Base-by-base conservation (phyloP, 2,888 invertebrate species). In the Ischnus inquisitorius region DNA sequence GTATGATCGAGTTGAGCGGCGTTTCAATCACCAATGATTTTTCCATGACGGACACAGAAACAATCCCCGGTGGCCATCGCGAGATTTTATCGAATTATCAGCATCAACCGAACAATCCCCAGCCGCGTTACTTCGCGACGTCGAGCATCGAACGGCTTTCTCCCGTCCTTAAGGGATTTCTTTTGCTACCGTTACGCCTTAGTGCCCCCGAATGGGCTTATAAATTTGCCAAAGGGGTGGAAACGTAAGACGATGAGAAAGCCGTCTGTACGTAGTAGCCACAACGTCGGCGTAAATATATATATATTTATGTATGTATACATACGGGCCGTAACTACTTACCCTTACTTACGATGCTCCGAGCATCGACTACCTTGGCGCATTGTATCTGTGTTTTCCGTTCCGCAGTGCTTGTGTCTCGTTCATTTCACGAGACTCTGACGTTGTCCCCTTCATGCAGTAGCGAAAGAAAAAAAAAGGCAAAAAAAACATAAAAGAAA, bases 121-220 rank as follows among this genome's bases (percentile, higher is more conserved):
- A 43, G 22, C 10, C 34, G 51, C 43, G 64, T 57, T 81, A 71
- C 64, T 76, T 71, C 54, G 22, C 76, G 69, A 64, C 62, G 67
- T 71, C 64, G 43, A 28, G 51, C 28, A 57, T 77, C 72, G 69
- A 51, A 34, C 22, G 64, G 43, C 77, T 65, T 75, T 81, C 75
- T 78, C 41, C 34, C 28, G 22, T 69, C 69, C 81, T 75, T 62
- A 28, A 74, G 81, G 84, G 84, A 84, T 82, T 79, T 75, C 65
- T 65, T 65, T 60, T 46, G 28, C 25, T 43, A 39, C 68, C 77
- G 46, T 34, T 65, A 5, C 57, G 25, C 22, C 51, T 3, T 19
- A 16, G 68, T 69, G 57, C 41, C 57, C 57, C 69, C 71, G 25
- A 48, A 81, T 75, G 77, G 69, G 46, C 77, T 81, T 79, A 82